Evolutionary conservation across 2,888 invertebrate species (phyloP).

Genomic region (Anarsia innoxiella): DNA sequence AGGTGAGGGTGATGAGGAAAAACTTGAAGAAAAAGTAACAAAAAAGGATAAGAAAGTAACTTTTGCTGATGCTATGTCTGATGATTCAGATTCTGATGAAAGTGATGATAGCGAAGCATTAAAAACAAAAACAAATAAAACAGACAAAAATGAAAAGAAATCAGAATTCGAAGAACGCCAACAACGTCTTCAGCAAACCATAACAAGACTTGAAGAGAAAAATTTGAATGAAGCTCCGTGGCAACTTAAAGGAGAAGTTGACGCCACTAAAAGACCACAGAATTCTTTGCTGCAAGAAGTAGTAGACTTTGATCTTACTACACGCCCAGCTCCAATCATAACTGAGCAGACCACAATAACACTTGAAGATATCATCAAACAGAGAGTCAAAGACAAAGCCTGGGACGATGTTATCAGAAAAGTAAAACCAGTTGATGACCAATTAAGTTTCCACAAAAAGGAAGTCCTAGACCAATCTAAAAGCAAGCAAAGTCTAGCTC

Average conservation of each 20-base stretch:
- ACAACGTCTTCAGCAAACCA: constrained; percentile 80
- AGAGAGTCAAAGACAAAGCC: constrained; percentile 92
- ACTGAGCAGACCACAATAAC: constrained; percentile 92
- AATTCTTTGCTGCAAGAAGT: constrained; percentile 95
- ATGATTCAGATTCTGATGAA: constrained; percentile 29
- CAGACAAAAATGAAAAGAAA: constrained; percentile 44
- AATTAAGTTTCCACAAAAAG: constrained; percentile 89
- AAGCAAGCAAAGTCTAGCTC: constrained; percentile 92
- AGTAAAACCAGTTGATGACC: constrained; percentile 87
- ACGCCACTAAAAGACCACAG: constrained; percentile 85
- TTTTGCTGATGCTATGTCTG: constrained; percentile 37
- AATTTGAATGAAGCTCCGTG: constrained; percentile 91
- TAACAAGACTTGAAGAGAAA: constrained; percentile 81
- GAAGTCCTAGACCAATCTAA: constrained; percentile 94
- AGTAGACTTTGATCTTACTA: constrained; percentile 90
- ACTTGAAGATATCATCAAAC: constrained; percentile 93
- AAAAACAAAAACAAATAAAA: constrained; percentile 20
- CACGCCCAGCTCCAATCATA: constrained; percentile 90
- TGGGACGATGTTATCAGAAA: constrained; percentile 96
- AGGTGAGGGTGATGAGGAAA: constrained; percentile 19
- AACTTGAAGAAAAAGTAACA: constrained; percentile 27
- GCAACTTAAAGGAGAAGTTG: constrained; percentile 94
- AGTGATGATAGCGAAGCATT: constrained; percentile 34
- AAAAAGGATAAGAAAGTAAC: constrained; percentile 35
- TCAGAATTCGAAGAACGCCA: constrained; percentile 87